phyloP scores from a whole-genome alignment of 1,140 invertebrate species.

The Tetraneura akinire region DNA sequence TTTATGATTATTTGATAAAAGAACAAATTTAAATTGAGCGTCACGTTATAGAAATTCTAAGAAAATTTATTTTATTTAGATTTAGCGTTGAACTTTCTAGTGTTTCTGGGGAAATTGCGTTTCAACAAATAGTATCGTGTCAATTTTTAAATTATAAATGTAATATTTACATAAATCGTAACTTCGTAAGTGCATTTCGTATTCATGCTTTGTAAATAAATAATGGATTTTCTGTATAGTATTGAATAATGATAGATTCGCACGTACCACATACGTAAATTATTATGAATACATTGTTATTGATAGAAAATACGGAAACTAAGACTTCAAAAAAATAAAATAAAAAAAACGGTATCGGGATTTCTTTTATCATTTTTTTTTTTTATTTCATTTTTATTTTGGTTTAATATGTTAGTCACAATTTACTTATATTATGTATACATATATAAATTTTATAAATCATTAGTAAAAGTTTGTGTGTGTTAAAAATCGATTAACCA shows the following conservation, averaged over 20 bases:
- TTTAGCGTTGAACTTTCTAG: not conserved
- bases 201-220: conserved; percentile 10
- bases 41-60: no score
- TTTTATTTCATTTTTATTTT: conserved; percentile 22
- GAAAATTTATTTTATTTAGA: no score
- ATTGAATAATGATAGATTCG: not conserved
- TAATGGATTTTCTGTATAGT: not conserved
- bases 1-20: no score
- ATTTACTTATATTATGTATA: not conserved
- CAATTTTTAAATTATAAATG: not conserved
- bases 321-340: no score
- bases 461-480: conserved; percentile 21
- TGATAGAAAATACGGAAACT: conserved; percentile 26
- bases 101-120: not conserved
- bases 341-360: not conserved
- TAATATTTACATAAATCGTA: conserved; percentile 10
- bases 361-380: not conserved
- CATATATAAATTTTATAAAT: not conserved
- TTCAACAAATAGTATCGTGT: not conserved
- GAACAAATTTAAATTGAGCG: no score
- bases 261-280: not conserved
- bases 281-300: not conserved
- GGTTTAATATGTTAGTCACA: conserved; percentile 11
- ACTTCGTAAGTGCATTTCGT: not conserved
- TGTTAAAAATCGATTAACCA: conserved; percentile 46